Base-by-base conservation (phyloP, 2,888 invertebrate genomes). In the Steinernema carpocapsae region DNA sequence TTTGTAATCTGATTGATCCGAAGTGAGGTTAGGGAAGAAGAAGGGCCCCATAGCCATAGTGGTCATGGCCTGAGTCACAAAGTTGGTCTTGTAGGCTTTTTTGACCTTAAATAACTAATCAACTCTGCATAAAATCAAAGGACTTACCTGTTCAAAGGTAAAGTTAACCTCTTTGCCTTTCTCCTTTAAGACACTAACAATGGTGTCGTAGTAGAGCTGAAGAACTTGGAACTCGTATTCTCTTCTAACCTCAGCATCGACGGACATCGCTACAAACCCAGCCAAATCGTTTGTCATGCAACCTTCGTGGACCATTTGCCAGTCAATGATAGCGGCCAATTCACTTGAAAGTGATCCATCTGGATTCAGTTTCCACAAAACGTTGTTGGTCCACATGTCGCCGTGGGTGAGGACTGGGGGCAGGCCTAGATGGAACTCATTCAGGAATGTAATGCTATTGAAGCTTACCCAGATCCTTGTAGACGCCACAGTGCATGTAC, bases 231-330 rank as follows among this genome's bases (percentile, higher is more conserved):
- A 52, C 52, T 52, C 3, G 24, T 22, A 52, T 52, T 52, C 52
- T 24, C 52, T 1, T 12, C 52, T 1, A 2, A 52, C 24, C 24
- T 24, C 52, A 1, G 22, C 52, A 22, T 52, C 52, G 1, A 52
- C 52, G 24, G 22, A 52, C 12, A 22, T 19, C 1, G 24, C 24
- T 22, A 52, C 10, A 24, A 52, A 52, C 19, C 22, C 19, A 22
- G 52, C 52, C 12, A 52, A 12, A 22, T 52, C 52, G 24, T 22
- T 22, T 6, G 52, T 22, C 12, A 52, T 22, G 52, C 22, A 52
- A 24, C 72, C 72, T 71, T 71, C 72, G 52, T 71, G 72, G 51
- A 71, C 22, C 29, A 71, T 29, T 45, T 71, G 72, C 72, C 72
- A 71, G 32, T 71, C 72, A 3, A 71, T 52, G 19, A 71, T 32